A percentile compares a stretch with the other conserved stretches of the same genome.
Evolutionary conservation across 2,888 invertebrate species (phyloP).

Genomic region (Andrena fulva): DNA sequence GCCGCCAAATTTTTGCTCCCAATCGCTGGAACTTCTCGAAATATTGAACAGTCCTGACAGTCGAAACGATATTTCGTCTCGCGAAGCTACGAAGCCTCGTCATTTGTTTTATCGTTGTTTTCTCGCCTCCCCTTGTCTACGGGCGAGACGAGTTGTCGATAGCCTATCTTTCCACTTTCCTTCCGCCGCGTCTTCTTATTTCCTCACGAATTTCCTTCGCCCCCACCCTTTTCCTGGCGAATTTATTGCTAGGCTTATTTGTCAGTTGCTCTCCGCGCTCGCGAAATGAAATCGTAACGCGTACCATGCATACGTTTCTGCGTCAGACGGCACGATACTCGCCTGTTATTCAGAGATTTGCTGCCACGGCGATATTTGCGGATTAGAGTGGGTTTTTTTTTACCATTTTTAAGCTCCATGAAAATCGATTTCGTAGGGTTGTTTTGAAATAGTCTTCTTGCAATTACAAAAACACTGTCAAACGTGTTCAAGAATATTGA

Average conservation of each 20-base stretch:
- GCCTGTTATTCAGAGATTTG: neutral
- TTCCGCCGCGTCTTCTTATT: neutral
- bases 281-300: slow-evolving; percentile 10
- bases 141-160: slow-evolving; percentile 55
- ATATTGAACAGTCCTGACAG: slow-evolving; percentile 50
- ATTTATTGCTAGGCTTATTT: slow-evolving; percentile 28
- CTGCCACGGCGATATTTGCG: neutral
- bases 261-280: neutral
- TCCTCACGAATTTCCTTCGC: slow-evolving; percentile 11
- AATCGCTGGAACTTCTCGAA: slow-evolving; percentile 40
- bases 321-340: neutral
- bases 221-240: neutral
- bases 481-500: too few species aligned
- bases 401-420: too few species aligned
- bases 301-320: neutral
- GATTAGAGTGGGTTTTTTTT: too few species aligned
- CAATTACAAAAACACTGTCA: too few species aligned
- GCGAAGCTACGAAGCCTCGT: slow-evolving; percentile 28
- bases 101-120: slow-evolving; percentile 49
- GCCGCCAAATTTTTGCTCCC: slow-evolving; percentile 37
- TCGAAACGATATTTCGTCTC: slow-evolving; percentile 53
- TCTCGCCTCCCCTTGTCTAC: slow-evolving; percentile 14
- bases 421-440: too few species aligned
- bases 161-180: slow-evolving; percentile 27
- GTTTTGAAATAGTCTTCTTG: too few species aligned